These are phyloP conservation scores for Cecidostiba fungosa DNA, from an alignment of 2,888 invertebrate species.

Conservation along the genomic window DNA sequence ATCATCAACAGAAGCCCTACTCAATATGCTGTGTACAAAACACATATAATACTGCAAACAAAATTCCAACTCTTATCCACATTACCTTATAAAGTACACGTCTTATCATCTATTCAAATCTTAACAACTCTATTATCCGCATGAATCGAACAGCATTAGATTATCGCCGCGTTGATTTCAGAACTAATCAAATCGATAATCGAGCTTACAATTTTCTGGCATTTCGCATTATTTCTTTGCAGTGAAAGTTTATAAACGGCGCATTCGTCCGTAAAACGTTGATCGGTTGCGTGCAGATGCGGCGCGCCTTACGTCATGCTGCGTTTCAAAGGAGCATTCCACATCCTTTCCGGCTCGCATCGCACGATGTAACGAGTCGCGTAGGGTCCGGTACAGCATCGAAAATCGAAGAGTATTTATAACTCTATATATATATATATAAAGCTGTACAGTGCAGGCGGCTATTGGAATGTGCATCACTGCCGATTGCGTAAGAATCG, in stretches of 20 bases:
- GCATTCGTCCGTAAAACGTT: not conserved
- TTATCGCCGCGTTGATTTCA: not conserved
- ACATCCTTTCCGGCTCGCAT: not conserved
- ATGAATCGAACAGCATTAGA: not conserved
- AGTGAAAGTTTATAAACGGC: not conserved
- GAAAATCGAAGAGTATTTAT: slow-evolving; percentile 4
- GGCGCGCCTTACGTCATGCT: not conserved
- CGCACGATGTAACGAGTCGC: slow-evolving; percentile 2
- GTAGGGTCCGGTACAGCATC: not conserved
- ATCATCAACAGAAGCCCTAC: not conserved
- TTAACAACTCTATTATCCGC: not conserved
- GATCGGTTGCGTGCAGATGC: not conserved
- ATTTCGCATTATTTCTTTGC: not conserved
- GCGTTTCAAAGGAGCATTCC: slow-evolving; percentile 15
- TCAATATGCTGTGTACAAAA: not conserved
- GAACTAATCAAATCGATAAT: not conserved
- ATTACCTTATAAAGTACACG: not conserved
- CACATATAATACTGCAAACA: no score
- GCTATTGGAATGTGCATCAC: not conserved
- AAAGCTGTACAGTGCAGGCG: not conserved
- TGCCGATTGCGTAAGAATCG: not conserved
- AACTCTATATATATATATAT: not conserved
- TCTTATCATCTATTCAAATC: not conserved
- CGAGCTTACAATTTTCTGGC: not conserved
- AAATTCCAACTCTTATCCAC: not conserved